These are phyloP conservation scores for Chlorocebus sabaeus DNA, from an alignment of 2,113 vertebrate species.

Conservation along the genomic window DNA sequence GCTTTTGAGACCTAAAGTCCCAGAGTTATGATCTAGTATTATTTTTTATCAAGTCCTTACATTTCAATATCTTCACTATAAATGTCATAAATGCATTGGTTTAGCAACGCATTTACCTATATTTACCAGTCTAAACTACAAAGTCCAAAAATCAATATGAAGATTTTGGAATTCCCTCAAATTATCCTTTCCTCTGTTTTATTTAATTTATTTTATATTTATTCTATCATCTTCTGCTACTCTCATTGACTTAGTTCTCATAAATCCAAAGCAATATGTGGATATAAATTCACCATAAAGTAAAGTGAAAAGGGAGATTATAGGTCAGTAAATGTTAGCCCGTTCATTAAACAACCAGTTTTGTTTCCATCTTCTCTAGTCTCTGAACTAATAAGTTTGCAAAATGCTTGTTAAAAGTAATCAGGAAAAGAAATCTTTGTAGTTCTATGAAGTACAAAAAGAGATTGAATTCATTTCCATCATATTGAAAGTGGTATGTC, in stretches of 20 bases:
- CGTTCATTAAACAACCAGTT: background rate
- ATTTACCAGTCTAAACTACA: background rate
- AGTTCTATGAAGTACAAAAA: background rate
- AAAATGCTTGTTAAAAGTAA: background rate
- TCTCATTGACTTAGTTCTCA: background rate
- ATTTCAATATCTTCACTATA: background rate
- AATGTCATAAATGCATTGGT: background rate
- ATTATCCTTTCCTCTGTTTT: background rate
- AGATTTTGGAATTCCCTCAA: background rate
- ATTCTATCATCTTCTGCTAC: background rate
- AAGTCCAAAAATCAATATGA: background rate
- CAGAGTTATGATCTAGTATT: background rate
- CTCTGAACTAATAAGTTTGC: background rate
- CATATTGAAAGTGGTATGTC: background rate
- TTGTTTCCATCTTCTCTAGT: background rate
- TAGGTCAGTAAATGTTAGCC: background rate
- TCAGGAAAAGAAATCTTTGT: background rate
- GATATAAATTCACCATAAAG: background rate
- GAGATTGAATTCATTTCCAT: background rate
- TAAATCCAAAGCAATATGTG: background rate
- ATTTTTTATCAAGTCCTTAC: background rate
- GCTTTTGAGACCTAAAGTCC: background rate
- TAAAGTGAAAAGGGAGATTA: background rate
- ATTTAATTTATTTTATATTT: background rate
- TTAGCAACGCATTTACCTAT: background rate